A percentile compares a stretch with the other conserved stretches of the same genome.
Evolutionary conservation across 2,888 invertebrate species (phyloP).

Genomic region (Ormia ochracea): DNA sequence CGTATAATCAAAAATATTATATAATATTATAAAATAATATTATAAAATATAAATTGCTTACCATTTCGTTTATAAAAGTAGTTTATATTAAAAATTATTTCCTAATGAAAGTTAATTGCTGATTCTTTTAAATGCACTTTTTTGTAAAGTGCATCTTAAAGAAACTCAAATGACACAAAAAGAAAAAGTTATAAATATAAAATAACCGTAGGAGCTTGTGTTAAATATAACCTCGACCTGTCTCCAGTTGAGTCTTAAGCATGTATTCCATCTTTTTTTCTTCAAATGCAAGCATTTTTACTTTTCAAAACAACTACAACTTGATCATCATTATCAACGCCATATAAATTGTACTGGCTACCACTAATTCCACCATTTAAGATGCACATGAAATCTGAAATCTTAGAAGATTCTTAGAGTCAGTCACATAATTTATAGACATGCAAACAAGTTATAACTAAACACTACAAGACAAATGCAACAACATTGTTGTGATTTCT

Average conservation of each 20-base stretch:
- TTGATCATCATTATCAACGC: constrained; percentile 14
- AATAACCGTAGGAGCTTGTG: constrained; percentile 56
- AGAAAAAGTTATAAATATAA: constrained; percentile 23
- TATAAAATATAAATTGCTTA: too few species aligned
- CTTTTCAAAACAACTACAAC: constrained; percentile 16
- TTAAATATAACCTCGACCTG: constrained; percentile 71
- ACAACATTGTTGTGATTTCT: constrained; percentile 48
- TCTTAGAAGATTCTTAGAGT: constrained; percentile 67
- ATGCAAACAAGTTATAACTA: constrained; percentile 68
- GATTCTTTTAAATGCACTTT: not conserved
- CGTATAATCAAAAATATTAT: too few species aligned
- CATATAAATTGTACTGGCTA: constrained; percentile 46
- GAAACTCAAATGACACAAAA: not conserved
- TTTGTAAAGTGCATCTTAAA: constrained; percentile 29
- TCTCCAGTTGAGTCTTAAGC: constrained; percentile 66
- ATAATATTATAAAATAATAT: too few species aligned
- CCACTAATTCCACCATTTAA: constrained; percentile 33
- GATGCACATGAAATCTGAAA: constrained; percentile 55
- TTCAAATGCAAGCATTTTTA: not conserved
- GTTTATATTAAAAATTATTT: too few species aligned
- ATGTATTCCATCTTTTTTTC: constrained; percentile 21
- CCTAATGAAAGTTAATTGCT: too few species aligned
- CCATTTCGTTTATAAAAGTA: too few species aligned
- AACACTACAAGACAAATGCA: constrained; percentile 65
- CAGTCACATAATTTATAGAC: constrained; percentile 72